Conservation (phyloP, 2,113 vertebrate species). For the Halcyon senegalensis region DNA sequence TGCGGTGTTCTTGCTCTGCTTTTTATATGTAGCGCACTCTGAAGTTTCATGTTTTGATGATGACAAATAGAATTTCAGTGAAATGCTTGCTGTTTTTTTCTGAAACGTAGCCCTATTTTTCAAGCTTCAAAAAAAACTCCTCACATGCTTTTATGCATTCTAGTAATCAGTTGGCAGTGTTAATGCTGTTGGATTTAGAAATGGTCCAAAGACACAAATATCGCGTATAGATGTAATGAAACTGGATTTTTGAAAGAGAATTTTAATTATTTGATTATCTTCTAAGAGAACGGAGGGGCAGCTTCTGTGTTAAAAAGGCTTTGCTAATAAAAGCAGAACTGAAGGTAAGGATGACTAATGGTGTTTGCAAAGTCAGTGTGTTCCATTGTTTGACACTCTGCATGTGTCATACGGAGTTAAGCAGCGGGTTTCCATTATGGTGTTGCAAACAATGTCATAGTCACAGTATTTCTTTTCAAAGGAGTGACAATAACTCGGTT, state of each 20-base stretch:
- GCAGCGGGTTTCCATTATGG: neutral
- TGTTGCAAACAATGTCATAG: neutral
- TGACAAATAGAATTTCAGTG: neutral
- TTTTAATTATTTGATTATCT: slow-evolving; percentile 13
- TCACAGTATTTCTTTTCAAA: neutral
- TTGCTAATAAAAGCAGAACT: neutral
- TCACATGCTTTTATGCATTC: neutral
- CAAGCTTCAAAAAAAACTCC: neutral
- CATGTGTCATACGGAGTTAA: neutral
- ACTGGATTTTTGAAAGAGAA: slow-evolving; percentile 22
- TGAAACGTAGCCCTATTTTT: neutral
- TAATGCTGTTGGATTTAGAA: slow-evolving; percentile 17
- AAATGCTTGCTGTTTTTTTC: neutral
- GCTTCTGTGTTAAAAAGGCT: neutral
- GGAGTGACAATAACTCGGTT: neutral
- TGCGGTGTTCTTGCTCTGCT: neutral
- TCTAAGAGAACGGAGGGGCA: neutral
- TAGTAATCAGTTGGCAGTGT: neutral
- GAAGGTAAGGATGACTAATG: neutral
- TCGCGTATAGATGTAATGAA: neutral
- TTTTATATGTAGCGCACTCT: neutral
- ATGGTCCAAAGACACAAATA: neutral
- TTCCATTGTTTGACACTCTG: neutral
- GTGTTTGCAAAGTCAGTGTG: neutral
- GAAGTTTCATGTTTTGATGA: neutral